Base-by-base conservation (phyloP, 2,113 vertebrate genomes). In the Pogona vitticeps region DNA sequence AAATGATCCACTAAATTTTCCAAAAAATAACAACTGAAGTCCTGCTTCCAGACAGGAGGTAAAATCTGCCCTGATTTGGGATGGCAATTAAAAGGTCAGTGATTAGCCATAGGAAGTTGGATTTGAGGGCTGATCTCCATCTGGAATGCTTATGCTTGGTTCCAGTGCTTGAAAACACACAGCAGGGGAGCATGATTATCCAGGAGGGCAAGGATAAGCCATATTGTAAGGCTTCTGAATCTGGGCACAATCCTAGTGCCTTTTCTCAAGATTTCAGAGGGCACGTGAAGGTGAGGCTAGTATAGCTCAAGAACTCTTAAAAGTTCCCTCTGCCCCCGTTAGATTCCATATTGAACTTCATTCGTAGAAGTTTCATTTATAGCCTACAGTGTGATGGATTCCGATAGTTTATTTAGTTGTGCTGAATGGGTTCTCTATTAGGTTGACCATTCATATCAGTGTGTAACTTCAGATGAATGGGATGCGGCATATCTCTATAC, bases 401-500 rank as follows among this genome's bases (percentile, higher is more conserved):
- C 84, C 88, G 92, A 93, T 86, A 88, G 91, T 90, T 86, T 86
- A 90, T 93, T 94, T 89, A 89, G 93, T 89, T 94, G 91, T 91
- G 83, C 76, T 86, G 86, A 84, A 84, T 91, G 88, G 83, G 13
- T 91, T 46, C 73, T 56, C 65, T 82, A 56, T 88, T 85, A 91
- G 91, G 93, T 88, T 94, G 94, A 91, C 90, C 92, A 90, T 83
- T 82, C 73, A 82, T 93, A 86, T 91, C 92, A 92, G 82, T 79
- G 78, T 86, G 84, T 92, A 93, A 94, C 90, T 94, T 86, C 92
- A 92, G 90, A 93, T 92, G 91, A 95, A 94, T 91, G 88, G 92
- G 79, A 91, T 86, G 90, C 76, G 88, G 82, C 93, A 77, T 89
- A 89, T 94, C 92, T 93, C 93, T 84, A 89, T 91, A 90, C 92